Conservation (phyloP, 2,113 vertebrate species). For the Varanus salvator region DNA sequence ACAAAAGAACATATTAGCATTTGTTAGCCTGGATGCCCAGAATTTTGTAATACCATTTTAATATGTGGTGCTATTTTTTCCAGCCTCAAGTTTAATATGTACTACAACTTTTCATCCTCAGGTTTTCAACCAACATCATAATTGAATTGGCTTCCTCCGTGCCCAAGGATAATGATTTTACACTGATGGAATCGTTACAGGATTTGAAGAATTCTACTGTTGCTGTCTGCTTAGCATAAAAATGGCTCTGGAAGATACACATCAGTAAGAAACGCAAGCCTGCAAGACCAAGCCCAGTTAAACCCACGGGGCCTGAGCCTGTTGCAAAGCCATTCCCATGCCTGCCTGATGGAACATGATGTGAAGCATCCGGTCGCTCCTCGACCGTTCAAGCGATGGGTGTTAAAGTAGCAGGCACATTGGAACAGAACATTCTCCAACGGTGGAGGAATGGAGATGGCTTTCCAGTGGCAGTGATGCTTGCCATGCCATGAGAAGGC, state of each 20-base stretch:
- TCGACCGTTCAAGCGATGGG: background rate
- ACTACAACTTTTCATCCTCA: slow-evolving; percentile 79
- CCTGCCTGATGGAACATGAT: background rate
- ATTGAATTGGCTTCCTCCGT: slow-evolving; percentile 80
- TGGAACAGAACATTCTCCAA: no score
- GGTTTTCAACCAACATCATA: slow-evolving; percentile 80
- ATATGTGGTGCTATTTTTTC: slow-evolving; percentile 80
- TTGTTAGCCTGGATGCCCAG: slow-evolving; percentile 81
- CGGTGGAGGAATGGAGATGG: background rate
- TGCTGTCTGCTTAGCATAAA: slow-evolving; percentile 64
- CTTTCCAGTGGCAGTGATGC: background rate
- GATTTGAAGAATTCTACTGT: slow-evolving; percentile 73
- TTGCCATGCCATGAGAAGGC: no score
- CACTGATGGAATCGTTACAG: slow-evolving; percentile 77
- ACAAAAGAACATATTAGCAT: slow-evolving; percentile 88
- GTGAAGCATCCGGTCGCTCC: no score
- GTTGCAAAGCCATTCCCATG: background rate
- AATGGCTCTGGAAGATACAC: slow-evolving; percentile 43
- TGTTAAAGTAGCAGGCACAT: background rate
- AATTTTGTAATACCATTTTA: slow-evolving; percentile 83
- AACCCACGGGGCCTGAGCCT: no score
- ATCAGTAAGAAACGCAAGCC: background rate
- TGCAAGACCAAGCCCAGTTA: background rate
- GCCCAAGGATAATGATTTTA: slow-evolving; percentile 77
- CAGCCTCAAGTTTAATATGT: slow-evolving; percentile 81